A percentile compares a stretch with the other conserved stretches of the same genome.
Evolutionary conservation across 1,140 invertebrate genomes (phyloP).

Genomic region (Bilobella aurantiaca): DNA sequence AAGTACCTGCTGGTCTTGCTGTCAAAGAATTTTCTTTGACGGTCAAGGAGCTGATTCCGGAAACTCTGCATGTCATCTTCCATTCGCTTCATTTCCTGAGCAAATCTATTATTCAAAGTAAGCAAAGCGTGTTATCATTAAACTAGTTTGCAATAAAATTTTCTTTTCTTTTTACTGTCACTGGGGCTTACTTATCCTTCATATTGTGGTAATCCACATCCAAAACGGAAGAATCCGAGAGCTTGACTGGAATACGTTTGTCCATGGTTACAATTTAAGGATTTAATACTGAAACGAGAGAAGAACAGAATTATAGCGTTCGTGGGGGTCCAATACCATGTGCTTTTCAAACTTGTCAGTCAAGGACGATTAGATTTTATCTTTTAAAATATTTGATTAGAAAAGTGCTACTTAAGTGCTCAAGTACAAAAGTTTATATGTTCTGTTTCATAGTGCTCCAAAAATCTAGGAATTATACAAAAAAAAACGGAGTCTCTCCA

Average conservation of each 20-base stretch:
- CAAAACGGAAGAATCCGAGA: conserved; percentile 87
- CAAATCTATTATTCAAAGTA: conserved; percentile 50
- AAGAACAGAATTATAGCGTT: no score
- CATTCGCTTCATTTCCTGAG: conserved; percentile 94
- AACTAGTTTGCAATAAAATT: background rate
- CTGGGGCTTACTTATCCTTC: conserved; percentile 59
- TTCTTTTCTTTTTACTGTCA: no score
- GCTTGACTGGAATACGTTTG: conserved; percentile 68
- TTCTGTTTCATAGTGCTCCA: no score
- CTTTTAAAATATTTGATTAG: no score
- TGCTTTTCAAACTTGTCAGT: background rate
- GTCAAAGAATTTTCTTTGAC: conserved; percentile 74
- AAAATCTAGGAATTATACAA: no score
- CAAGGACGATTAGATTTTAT: no score
- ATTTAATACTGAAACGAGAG: background rate
- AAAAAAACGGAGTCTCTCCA: no score
- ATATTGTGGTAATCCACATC: conserved; percentile 94
- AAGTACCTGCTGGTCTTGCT: conserved; percentile 46
- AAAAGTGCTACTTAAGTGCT: no score
- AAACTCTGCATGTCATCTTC: conserved; percentile 95
- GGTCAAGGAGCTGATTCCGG: conserved; percentile 80
- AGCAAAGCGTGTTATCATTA: background rate
- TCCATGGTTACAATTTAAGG: conserved; percentile 10
- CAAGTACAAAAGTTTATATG: no score
- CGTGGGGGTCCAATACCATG: background rate